Conservation (phyloP, 2,888 invertebrate species). For the Tetropium fuscum region DNA sequence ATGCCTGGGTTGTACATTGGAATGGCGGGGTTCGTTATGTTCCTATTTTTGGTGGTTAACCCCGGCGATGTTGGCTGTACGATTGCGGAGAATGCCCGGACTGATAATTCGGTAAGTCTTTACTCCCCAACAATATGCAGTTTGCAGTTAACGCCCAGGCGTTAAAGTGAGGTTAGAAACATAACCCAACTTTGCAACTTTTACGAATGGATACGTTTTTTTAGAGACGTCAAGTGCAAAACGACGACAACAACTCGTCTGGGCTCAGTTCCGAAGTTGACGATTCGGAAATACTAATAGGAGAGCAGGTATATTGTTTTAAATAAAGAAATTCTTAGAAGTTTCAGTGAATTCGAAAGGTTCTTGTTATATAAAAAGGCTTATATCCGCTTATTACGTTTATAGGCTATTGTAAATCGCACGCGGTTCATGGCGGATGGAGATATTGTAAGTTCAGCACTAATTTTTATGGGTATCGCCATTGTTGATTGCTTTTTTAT, state of each 20-base stretch:
- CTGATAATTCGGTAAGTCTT: constrained; percentile 9
- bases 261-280: constrained; percentile 47
- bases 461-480: too few species aligned
- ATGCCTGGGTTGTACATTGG: constrained; percentile 90
- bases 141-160: too few species aligned
- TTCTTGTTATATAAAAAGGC: neutral
- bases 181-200: too few species aligned
- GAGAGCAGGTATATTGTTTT: constrained; percentile 68
- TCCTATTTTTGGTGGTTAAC: constrained; percentile 87
- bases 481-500: too few species aligned
- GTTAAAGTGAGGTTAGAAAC: too few species aligned
- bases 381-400: constrained; percentile 21
- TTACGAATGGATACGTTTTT: too few species aligned
- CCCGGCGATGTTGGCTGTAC: constrained; percentile 78
- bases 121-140: too few species aligned
- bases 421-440: constrained; percentile 45
- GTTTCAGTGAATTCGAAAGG: neutral
- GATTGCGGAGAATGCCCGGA: constrained; percentile 25
- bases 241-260: constrained; percentile 41
- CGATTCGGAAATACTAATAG: constrained; percentile 68
- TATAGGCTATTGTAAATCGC: constrained; percentile 36
- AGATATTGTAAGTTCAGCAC: constrained; percentile 54
- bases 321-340: neutral
- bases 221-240: constrained; percentile 54
- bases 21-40: constrained; percentile 77